Evolutionary conservation across 1,140 invertebrate genomes (phyloP).

Genomic region (Drosophila yakuba): DNA sequence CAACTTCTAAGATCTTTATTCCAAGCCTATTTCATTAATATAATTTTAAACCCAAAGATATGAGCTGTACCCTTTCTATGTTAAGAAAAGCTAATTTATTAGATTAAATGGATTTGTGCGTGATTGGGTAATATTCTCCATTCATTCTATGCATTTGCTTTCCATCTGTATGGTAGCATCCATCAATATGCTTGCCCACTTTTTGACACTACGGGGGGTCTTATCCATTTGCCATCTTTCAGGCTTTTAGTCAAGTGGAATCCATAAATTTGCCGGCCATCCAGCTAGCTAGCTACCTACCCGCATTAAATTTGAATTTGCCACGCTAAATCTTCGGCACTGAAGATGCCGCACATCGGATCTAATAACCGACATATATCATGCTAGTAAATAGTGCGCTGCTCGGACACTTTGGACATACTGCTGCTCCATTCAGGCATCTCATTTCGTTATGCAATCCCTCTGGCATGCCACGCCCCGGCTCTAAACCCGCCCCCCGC

Average conservation of each 20-base stretch:
- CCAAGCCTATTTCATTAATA: no score
- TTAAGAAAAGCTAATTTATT: neutral
- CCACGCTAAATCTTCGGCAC: neutral
- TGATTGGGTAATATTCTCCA: neutral
- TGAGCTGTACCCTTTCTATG: no score
- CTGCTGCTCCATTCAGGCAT: conserved; percentile 18
- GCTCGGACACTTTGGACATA: conserved; percentile 11
- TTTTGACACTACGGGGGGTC: neutral
- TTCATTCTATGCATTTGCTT: neutral
- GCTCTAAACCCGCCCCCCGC: neutral
- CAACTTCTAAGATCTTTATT: no score
- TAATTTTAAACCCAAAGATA: no score
- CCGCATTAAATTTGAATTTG: conserved; percentile 21
- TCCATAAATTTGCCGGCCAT: conserved; percentile 8
- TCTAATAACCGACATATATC: conserved; percentile 25
- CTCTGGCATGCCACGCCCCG: neutral
- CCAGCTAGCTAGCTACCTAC: neutral
- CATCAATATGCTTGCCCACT: neutral
- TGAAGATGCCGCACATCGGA: conserved; percentile 6
- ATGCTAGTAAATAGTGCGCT: conserved; percentile 17
- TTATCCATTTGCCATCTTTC: neutral
- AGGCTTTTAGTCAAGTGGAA: conserved; percentile 8
- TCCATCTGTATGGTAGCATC: neutral
- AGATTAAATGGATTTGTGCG: neutral
- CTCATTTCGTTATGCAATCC: conserved; percentile 32